Conservation (phyloP, 1,140 invertebrate species). For the Drosophila rufa region DNA sequence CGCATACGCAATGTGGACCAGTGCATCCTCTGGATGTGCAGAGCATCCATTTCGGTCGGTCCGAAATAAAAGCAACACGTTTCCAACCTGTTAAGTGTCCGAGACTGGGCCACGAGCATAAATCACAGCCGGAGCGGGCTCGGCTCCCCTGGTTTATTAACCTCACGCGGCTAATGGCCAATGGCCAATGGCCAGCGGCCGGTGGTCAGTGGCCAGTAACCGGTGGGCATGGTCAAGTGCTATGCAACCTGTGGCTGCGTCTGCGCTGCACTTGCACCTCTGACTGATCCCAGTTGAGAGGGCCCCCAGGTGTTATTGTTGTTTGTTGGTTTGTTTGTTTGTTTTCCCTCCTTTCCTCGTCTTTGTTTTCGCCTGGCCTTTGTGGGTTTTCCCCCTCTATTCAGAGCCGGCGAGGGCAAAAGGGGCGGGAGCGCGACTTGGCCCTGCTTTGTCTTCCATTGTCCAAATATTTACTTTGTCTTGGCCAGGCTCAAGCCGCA, state of each 20-base stretch:
- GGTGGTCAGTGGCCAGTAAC: conserved; percentile 33
- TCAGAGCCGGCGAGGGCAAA: background rate
- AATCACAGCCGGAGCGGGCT: conserved; percentile 57
- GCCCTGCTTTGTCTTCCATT: conserved; percentile 66
- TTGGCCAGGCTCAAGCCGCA: conserved; percentile 56
- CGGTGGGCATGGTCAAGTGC: conserved; percentile 57
- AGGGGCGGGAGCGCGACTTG: conserved; percentile 24
- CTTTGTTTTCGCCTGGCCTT: conserved; percentile 48
- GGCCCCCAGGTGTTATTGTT: conserved; percentile 55
- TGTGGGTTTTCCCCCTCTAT: conserved; percentile 57
- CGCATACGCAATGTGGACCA: conserved; percentile 65
- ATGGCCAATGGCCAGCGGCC: conserved; percentile 24
- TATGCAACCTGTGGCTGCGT: conserved; percentile 59
- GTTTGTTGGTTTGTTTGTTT: conserved; percentile 55
- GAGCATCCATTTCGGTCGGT: conserved; percentile 29
- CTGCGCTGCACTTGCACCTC: conserved; percentile 69
- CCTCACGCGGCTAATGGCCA: conserved; percentile 53
- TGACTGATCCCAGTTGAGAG: conserved; percentile 42
- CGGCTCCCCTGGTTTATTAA: conserved; percentile 68
- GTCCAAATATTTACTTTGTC: conserved; percentile 79
- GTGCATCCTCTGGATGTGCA: conserved; percentile 14
- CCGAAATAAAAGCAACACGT: conserved; percentile 59
- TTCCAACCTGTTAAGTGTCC: conserved; percentile 75
- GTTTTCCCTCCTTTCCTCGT: conserved; percentile 28
- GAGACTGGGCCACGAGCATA: conserved; percentile 72